phyloP scores from a whole-genome alignment of 2,888 invertebrate genomes.

The Dynastes grantii region DNA sequence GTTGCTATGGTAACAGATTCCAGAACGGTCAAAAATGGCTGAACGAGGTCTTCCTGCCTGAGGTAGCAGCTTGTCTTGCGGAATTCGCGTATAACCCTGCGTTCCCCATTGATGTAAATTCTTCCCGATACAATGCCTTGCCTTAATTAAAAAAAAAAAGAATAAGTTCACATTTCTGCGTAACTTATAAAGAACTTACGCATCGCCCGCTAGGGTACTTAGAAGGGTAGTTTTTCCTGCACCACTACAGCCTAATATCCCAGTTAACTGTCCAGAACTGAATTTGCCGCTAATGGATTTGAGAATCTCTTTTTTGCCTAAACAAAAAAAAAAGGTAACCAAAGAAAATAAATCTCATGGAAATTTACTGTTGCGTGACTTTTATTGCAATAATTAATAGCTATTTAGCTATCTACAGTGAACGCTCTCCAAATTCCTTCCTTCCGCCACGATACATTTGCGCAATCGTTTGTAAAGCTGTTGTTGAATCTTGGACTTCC shows the following conservation, averaged over 20 bases:
- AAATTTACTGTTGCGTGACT: too few species aligned
- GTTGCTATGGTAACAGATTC: slow-evolving; percentile 94
- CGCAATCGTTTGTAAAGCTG: too few species aligned
- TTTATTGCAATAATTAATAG: too few species aligned
- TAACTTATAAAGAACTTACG: slow-evolving; percentile 36
- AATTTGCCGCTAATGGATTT: slow-evolving; percentile 52
- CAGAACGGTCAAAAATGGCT: slow-evolving; percentile 88
- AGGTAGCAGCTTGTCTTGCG: slow-evolving; percentile 94
- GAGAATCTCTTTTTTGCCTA: slow-evolving; percentile 49
- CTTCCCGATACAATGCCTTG: slow-evolving; percentile 80
- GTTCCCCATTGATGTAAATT: slow-evolving; percentile 87
- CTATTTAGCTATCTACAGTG: too few species aligned
- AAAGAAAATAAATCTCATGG: too few species aligned
- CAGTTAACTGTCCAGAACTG: slow-evolving; percentile 49
- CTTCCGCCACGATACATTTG: too few species aligned
- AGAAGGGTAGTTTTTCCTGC: slow-evolving; percentile 53
- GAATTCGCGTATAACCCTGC: slow-evolving; percentile 84
- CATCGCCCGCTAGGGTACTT: slow-evolving; percentile 51
- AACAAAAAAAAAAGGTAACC: neutral
- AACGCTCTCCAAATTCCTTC: too few species aligned
- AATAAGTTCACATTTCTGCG: neutral
- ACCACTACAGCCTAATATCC: slow-evolving; percentile 51
- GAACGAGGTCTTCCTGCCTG: slow-evolving; percentile 93
- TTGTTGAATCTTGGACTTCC: too few species aligned
- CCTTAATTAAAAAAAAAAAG: slow-evolving; percentile 51